A percentile compares a stretch with the other conserved stretches of the same genome.
These are phyloP conservation scores for Apus apus DNA, from an alignment of 2,113 vertebrate species.

Conservation along the genomic window DNA sequence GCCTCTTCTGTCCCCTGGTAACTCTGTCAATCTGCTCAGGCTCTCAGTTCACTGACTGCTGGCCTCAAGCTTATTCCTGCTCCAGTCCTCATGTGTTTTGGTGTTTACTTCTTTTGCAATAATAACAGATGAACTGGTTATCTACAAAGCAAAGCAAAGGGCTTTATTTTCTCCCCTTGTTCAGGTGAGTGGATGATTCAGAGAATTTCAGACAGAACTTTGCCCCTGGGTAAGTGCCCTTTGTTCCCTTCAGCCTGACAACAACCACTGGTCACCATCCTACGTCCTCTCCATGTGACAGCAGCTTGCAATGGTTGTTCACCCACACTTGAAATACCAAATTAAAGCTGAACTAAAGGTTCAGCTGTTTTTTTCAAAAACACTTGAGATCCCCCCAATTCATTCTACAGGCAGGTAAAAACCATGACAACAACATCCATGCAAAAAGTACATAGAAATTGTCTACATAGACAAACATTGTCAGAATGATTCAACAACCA, in stretches of 20 bases:
- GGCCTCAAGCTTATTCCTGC: not conserved
- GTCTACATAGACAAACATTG: not conserved
- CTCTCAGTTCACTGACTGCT: not conserved
- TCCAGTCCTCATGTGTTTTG: not conserved
- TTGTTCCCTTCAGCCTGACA: not conserved
- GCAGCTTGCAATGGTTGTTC: not conserved
- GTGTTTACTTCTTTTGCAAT: not conserved
- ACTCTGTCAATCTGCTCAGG: too few relatives aligned
- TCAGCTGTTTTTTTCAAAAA: not conserved
- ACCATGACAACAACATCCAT: fast-evolving
- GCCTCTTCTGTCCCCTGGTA: not conserved
- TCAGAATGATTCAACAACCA: not conserved
- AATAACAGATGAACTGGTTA: not conserved
- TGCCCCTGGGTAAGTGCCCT: not conserved
- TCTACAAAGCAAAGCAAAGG: not conserved
- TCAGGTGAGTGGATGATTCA: not conserved
- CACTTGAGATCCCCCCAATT: not conserved
- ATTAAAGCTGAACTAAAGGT: not conserved
- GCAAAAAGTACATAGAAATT: not conserved
- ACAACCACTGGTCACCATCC: not conserved
- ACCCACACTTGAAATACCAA: not conserved
- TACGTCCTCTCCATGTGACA: fast-evolving
- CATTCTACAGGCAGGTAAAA: not conserved
- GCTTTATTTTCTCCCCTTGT: not conserved
- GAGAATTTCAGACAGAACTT: not conserved